phyloP scores from a whole-genome alignment of 1,140 invertebrate species.

The Branchinecta lindahli region DNA sequence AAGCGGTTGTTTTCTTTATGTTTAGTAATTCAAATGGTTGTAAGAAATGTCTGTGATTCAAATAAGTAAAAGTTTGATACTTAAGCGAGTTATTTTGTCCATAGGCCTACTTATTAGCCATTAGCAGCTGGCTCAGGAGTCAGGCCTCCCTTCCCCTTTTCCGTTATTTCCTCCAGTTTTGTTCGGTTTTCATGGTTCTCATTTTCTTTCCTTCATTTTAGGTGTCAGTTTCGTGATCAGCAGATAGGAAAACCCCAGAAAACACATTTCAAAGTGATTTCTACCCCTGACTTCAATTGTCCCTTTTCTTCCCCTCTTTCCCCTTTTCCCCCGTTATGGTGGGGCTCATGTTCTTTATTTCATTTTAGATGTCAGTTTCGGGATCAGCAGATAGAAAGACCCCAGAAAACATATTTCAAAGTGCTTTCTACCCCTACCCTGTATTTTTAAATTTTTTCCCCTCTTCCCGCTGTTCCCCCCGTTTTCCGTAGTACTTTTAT shows the following conservation, averaged over 20 bases:
- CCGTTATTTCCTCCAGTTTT: slow-evolving; percentile 5
- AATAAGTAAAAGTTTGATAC: slow-evolving; percentile 6
- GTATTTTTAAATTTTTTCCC: too few relatives aligned
- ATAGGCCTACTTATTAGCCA: slow-evolving; percentile 8
- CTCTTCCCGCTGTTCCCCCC: slow-evolving; percentile 3
- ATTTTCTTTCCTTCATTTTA: slow-evolving; percentile 9
- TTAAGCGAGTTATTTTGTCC: slow-evolving; percentile 8
- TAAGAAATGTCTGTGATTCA: slow-evolving; percentile 9
- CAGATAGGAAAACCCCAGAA: slow-evolving; percentile 1
- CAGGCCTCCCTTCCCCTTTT: neutral
- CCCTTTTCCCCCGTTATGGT: slow-evolving; percentile 7
- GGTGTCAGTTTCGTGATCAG: slow-evolving; percentile 8
- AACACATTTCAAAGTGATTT: slow-evolving; percentile 6
- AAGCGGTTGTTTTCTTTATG: slow-evolving; percentile 8
- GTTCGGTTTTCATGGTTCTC: slow-evolving; percentile 8
- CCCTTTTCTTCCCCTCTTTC: slow-evolving; percentile 8
- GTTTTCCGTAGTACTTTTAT: slow-evolving; percentile 6
- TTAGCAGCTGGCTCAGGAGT: slow-evolving; percentile 7
- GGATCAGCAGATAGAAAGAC: slow-evolving; percentile 5
- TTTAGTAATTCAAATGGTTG: slow-evolving; percentile 6
- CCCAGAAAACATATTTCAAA: slow-evolving; percentile 9
- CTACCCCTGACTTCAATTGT: slow-evolving; percentile 5
- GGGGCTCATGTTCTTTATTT: slow-evolving; percentile 8
- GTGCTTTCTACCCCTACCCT: slow-evolving; percentile 4
- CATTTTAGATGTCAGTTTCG: slow-evolving; percentile 2